phyloP scores from a whole-genome alignment of 2,888 invertebrate species.

The Eumacrocentrus americanus region DNA sequence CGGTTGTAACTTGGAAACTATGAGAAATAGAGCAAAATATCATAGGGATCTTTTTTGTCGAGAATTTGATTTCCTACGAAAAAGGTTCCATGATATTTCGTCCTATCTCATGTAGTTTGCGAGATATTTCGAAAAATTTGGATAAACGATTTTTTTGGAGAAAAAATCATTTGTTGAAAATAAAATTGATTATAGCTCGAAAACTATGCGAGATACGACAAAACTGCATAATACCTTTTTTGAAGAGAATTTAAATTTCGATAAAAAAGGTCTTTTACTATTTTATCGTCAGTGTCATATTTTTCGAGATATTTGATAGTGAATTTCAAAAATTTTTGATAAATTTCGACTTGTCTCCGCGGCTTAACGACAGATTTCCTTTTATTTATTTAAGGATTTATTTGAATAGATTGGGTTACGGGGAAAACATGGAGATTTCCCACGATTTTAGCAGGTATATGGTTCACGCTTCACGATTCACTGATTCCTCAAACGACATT shows the following conservation, averaged over 20 bases:
- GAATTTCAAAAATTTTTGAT: background rate
- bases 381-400: background rate
- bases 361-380: too few species aligned
- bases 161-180: too few species aligned
- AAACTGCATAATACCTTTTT: background rate
- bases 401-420: background rate
- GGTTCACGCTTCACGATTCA: slow-evolving; percentile 39
- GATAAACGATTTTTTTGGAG: too few species aligned
- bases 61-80: too few species aligned
- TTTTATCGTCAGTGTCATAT: background rate
- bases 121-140: too few species aligned
- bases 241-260: background rate
- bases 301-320: too few species aligned
- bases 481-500: slow-evolving; percentile 35
- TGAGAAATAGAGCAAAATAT: too few species aligned
- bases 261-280: background rate
- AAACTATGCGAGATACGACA: too few species aligned
- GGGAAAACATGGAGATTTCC: slow-evolving; percentile 30
- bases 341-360: background rate
- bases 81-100: background rate
- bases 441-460: slow-evolving; percentile 35
- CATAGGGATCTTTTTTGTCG: too few species aligned
- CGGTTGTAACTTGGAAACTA: too few species aligned
- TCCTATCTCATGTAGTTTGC: background rate
- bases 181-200: too few species aligned